phyloP scores from a whole-genome alignment of 2,113 vertebrate species.

The Spea bombifrons region DNA sequence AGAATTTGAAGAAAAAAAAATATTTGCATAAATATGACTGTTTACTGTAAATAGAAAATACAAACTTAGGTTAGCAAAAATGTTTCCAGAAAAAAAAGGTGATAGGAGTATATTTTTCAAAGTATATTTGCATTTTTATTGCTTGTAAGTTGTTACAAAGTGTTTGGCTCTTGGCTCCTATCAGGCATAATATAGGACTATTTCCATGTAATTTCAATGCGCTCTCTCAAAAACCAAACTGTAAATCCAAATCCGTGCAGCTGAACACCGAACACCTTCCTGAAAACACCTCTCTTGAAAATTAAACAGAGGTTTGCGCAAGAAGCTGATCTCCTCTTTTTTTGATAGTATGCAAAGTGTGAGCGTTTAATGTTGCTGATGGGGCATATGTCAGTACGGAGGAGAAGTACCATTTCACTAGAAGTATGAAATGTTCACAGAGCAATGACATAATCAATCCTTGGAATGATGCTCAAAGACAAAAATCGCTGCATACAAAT shows the following conservation, averaged over 20 bases:
- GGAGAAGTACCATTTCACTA: slow-evolving; percentile 2
- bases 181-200: slow-evolving; percentile 34
- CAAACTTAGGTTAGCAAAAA: slow-evolving; percentile 38
- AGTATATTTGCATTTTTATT: slow-evolving; percentile 45
- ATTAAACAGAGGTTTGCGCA: slow-evolving; percentile 24
- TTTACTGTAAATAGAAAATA: slow-evolving; percentile 44
- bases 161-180: slow-evolving; percentile 36
- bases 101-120: slow-evolving; percentile 23
- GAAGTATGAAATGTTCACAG: slow-evolving; percentile 21
- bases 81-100: slow-evolving; percentile 22
- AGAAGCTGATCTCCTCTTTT: slow-evolving; percentile 9
- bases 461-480: slow-evolving; percentile 5
- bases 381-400: neutral
- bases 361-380: slow-evolving; percentile 25
- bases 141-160: slow-evolving; percentile 43
- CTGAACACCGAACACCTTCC: slow-evolving; percentile 1
- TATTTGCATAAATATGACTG: slow-evolving; percentile 19
- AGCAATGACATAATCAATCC: slow-evolving; percentile 22
- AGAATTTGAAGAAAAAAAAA: neutral
- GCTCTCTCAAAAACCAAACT: slow-evolving; percentile 28
- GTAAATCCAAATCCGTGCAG: slow-evolving; percentile 31
- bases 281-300: slow-evolving; percentile 17
- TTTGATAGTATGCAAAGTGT: slow-evolving; percentile 14
- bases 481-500: neutral
- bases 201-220: slow-evolving; percentile 30